Percentiles rank a stretch among this genome's conserved stretches.
Conservation (phyloP, 2,113 vertebrate genomes). For the Zootoca vivipara region DNA sequence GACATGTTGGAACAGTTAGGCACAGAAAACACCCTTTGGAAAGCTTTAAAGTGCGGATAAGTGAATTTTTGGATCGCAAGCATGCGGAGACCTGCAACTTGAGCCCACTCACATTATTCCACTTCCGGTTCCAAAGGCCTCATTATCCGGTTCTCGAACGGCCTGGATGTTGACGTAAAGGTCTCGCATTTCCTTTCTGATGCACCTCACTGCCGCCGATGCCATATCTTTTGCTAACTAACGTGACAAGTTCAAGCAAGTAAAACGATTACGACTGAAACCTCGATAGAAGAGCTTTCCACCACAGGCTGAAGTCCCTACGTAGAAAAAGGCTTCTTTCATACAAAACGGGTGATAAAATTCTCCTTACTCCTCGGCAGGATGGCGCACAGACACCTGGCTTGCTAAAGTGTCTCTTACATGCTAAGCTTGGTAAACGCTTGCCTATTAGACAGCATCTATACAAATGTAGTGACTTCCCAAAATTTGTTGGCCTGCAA, state of each 20-base stretch:
- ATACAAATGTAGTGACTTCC: no score
- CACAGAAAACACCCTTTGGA: background rate
- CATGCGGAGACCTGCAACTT: background rate
- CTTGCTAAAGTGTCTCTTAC: background rate
- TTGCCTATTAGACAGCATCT: no score
- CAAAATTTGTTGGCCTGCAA: no score
- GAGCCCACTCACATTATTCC: slow-evolving; percentile 90
- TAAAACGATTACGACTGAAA: background rate
- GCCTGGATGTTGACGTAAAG: slow-evolving; percentile 91
- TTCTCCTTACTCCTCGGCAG: background rate
- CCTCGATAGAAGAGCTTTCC: background rate
- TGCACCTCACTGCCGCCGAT: slow-evolving; percentile 87
- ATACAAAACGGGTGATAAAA: background rate
- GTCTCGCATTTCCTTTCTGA: slow-evolving; percentile 94
- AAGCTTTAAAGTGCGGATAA: background rate
- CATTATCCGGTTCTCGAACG: slow-evolving; percentile 87
- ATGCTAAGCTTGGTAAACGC: no score
- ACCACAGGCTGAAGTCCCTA: background rate
- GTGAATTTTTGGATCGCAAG: no score
- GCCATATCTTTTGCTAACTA: slow-evolving; percentile 96
- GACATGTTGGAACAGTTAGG: background rate
- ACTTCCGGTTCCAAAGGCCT: slow-evolving; percentile 88
- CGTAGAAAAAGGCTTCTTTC: background rate
- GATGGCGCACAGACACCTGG: background rate
- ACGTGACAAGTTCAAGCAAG: slow-evolving; percentile 37